These are phyloP conservation scores for Salticus scenicus DNA, from an alignment of 2,888 invertebrate species.

Conservation along the genomic window DNA sequence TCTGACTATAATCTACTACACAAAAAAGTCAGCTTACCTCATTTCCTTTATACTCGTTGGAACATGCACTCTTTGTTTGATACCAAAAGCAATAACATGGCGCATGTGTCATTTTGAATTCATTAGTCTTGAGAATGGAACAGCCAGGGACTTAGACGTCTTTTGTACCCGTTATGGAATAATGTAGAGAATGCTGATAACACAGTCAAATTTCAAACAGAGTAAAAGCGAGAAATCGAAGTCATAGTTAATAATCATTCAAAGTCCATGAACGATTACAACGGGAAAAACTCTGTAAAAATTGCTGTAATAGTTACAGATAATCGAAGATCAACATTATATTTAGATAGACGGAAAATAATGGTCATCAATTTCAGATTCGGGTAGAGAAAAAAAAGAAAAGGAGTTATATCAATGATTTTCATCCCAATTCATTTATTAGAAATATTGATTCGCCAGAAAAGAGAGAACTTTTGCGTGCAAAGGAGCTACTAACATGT, in stretches of 20 bases:
- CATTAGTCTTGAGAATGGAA: too few species aligned
- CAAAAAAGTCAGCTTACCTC: too few species aligned
- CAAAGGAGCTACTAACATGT: background rate
- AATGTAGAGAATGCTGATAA: background rate
- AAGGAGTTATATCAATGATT: background rate
- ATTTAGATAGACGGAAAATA: background rate
- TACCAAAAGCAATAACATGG: too few species aligned
- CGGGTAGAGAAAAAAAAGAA: background rate
- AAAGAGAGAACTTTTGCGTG: background rate
- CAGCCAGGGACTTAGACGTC: too few species aligned
- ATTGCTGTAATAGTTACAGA: conserved; percentile 3
- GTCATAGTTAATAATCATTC: background rate
- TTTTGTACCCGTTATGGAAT: background rate
- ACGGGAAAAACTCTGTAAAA: background rate
- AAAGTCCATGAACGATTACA: background rate
- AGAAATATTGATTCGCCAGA: background rate
- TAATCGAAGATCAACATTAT: conserved; percentile 3
- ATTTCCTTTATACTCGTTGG: too few species aligned
- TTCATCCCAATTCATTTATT: conserved; percentile 9
- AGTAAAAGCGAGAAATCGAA: background rate
- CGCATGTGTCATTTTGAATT: too few species aligned
- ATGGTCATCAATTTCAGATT: background rate
- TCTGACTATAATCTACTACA: too few species aligned
- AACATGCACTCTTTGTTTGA: too few species aligned
- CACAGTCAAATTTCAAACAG: background rate